phyloP scores from a whole-genome alignment of 2,797 vertebrate species.

The Thripadectes ignobilis region DNA sequence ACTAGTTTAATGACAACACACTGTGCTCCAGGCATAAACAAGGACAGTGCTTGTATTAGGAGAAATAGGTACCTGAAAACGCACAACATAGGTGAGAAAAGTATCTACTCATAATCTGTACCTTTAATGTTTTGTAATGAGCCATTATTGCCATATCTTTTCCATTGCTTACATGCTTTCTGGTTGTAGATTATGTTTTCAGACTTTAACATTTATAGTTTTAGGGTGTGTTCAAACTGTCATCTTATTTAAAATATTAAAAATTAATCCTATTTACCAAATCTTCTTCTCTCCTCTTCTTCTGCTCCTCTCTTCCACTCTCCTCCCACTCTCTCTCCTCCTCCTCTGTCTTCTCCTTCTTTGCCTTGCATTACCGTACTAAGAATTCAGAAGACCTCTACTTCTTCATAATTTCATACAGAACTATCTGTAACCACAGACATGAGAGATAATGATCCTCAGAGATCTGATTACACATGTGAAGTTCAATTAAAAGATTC shows the following conservation, averaged over 20 bases:
- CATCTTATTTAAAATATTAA: neutral
- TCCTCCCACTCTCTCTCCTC: no score
- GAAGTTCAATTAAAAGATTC: neutral
- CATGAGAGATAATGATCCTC: neutral
- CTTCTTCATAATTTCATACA: neutral
- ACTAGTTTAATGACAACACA: neutral
- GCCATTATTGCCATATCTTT: neutral
- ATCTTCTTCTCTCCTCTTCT: neutral
- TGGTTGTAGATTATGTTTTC: neutral
- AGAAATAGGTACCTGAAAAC: neutral
- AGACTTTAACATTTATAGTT: neutral
- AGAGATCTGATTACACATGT: neutral
- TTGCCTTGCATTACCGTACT: neutral
- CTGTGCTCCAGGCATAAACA: accelerated
- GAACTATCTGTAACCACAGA: neutral
- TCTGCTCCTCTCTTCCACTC: no score
- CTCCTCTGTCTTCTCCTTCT: no score
- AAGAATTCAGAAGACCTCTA: neutral
- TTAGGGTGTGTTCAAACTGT: neutral
- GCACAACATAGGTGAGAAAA: neutral
- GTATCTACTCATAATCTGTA: neutral
- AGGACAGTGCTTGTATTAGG: neutral
- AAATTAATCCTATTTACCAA: neutral
- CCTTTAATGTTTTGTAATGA: neutral
- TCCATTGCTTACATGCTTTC: neutral